Evolutionary conservation across 2,113 vertebrate species (phyloP).

Genomic region (Garra rufa): DNA sequence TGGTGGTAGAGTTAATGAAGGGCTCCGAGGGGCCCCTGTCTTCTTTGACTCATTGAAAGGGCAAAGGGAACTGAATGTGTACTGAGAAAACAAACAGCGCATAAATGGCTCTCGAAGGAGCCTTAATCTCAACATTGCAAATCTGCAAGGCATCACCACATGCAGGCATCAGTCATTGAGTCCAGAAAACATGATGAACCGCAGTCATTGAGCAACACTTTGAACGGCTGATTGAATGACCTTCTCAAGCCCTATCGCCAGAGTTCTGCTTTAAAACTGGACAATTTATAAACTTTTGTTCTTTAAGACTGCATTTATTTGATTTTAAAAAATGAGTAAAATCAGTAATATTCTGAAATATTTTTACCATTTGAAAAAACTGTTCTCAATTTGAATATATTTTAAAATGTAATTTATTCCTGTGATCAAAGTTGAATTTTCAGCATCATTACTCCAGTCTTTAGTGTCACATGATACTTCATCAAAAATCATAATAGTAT

Average conservation of each 20-base stretch:
- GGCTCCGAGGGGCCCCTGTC: background rate
- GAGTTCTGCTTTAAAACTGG: background rate
- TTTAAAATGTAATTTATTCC: too few species aligned
- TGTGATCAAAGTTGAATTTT: too few species aligned
- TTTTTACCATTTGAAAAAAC: too few species aligned
- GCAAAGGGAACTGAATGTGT: constrained; percentile 1
- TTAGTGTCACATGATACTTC: too few species aligned
- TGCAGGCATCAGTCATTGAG: background rate
- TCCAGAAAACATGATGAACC: background rate
- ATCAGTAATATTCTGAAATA: too few species aligned
- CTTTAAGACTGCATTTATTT: too few species aligned
- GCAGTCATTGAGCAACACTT: background rate
- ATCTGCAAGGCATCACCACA: background rate
- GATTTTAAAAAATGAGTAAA: too few species aligned
- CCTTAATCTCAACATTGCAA: background rate
- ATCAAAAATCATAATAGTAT: too few species aligned
- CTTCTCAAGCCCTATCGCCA: background rate
- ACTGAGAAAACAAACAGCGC: constrained; percentile 21
- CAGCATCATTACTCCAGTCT: too few species aligned
- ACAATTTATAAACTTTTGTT: background rate
- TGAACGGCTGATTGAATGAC: background rate
- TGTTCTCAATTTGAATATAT: too few species aligned
- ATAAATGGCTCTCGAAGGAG: background rate
- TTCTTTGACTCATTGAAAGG: constrained; percentile 17
- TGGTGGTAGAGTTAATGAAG: constrained; percentile 44